A percentile compares a stretch with the other conserved stretches of the same genome.
These are phyloP conservation scores for Metacarcinus magister DNA, from an alignment of 2,888 invertebrate genomes.

Conservation along the genomic window DNA sequence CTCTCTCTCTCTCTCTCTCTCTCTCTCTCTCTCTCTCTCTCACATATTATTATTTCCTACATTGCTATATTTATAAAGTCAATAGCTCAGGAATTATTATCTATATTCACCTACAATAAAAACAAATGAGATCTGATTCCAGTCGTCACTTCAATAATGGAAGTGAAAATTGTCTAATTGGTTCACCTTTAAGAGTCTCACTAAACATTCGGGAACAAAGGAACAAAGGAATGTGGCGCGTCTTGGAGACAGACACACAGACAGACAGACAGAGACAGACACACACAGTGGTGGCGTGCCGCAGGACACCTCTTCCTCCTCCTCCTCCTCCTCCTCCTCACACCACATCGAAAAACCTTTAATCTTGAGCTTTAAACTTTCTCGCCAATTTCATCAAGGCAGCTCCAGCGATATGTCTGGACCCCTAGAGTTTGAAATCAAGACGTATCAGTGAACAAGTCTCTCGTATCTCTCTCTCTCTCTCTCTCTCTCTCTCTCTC, in stretches of 20 bases:
- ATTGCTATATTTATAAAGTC: no score
- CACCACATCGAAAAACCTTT: neutral
- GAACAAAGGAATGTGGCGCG: neutral
- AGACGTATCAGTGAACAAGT: neutral
- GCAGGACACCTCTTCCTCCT: neutral
- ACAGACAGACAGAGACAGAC: no score
- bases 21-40: no score
- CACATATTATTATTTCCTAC: no score
- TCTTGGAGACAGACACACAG: no score
- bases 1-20: neutral
- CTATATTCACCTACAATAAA: no score
- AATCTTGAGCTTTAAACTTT: neutral
- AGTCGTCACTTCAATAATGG: neutral
- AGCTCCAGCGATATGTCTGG: neutral
- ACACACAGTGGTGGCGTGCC: neutral
- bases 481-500: no score
- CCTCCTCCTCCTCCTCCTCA: neutral
- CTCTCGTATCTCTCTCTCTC: neutral
- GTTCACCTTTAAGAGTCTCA: neutral
- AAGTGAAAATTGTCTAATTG: neutral
- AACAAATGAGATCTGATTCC: neutral
- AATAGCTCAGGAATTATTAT: no score
- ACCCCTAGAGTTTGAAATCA: neutral
- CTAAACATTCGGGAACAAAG: neutral
- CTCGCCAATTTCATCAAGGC: constrained; percentile 26